Percentiles rank a stretch among this genome's conserved stretches.
Evolutionary conservation across 2,113 vertebrate species (phyloP).

Genomic region (Toxotes jaculatrix): DNA sequence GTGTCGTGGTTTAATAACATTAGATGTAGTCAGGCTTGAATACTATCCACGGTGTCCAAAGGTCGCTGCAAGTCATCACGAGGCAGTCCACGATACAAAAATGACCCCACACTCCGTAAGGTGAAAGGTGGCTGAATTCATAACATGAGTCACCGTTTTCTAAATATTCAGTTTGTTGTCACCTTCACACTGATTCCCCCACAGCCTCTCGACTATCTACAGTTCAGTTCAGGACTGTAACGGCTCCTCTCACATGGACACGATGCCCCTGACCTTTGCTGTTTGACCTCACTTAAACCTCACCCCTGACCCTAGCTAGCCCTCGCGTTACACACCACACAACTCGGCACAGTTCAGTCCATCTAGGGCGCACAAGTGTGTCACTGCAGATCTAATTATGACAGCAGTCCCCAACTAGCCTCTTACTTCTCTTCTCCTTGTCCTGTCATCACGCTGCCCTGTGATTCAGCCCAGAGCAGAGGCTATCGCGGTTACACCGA

Average conservation of each 20-base stretch:
- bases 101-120: not conserved
- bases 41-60: not conserved
- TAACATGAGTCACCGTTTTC: not conserved
- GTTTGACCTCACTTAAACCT: constrained; percentile 48
- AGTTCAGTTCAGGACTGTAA: not conserved
- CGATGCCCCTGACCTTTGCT: constrained; percentile 46
- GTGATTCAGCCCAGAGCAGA: constrained; percentile 24
- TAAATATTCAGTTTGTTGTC: constrained; percentile 30
- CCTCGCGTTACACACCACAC: not conserved
- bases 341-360: constrained; percentile 40
- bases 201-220: not conserved
- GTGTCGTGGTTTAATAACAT: constrained; percentile 42
- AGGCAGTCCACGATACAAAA: not conserved
- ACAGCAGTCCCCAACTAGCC: constrained; percentile 36
- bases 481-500: not conserved
- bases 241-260: not conserved
- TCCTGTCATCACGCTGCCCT: constrained; percentile 3
- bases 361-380: constrained; percentile 59
- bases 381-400: constrained; percentile 66
- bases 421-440: constrained; percentile 23
- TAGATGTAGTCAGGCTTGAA: constrained; percentile 30
- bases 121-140: constrained; percentile 4
- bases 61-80: constrained; percentile 1
- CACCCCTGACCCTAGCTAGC: constrained; percentile 21
- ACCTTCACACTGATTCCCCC: not conserved